These are phyloP conservation scores for Hycleus cichorii DNA, from an alignment of 1,140 invertebrate genomes.

Conservation along the genomic window DNA sequence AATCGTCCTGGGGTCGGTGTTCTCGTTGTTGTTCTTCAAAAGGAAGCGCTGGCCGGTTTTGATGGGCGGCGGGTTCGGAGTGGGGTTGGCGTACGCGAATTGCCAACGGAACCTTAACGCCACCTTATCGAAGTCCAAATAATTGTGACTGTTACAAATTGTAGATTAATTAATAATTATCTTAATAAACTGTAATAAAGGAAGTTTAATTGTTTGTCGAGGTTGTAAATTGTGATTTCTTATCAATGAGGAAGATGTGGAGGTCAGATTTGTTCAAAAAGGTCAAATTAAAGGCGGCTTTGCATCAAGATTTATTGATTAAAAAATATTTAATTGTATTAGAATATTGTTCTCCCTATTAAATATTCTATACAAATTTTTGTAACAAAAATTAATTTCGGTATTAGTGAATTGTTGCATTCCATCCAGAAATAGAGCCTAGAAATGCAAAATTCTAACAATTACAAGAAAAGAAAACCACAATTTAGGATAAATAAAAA, in stretches of 20 bases:
- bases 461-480: slow-evolving; percentile 10
- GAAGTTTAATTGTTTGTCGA: too few species aligned
- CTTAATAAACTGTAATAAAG: too few species aligned
- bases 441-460: slow-evolving; percentile 14
- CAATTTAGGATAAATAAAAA: neutral
- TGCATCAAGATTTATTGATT: neutral
- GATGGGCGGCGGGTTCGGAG: slow-evolving; percentile 62
- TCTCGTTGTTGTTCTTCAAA: slow-evolving; percentile 61
- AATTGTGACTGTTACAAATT: too few species aligned
- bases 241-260: too few species aligned
- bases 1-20: slow-evolving; percentile 54
- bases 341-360: slow-evolving; percentile 34
- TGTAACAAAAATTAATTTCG: too few species aligned
- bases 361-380: slow-evolving; percentile 29
- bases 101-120: slow-evolving; percentile 61
- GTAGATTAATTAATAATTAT: too few species aligned
- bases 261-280: too few species aligned
- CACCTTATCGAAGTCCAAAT: slow-evolving; percentile 9
- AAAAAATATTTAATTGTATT: slow-evolving; percentile 20
- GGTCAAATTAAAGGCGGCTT: too few species aligned
- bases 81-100: slow-evolving; percentile 69
- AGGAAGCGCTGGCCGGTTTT: slow-evolving; percentile 64
- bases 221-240: too few species aligned
- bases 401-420: too few species aligned
- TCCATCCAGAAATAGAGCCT: neutral